Base-by-base conservation (phyloP, 2,888 invertebrate genomes). In the Stenichneumon culpator region DNA sequence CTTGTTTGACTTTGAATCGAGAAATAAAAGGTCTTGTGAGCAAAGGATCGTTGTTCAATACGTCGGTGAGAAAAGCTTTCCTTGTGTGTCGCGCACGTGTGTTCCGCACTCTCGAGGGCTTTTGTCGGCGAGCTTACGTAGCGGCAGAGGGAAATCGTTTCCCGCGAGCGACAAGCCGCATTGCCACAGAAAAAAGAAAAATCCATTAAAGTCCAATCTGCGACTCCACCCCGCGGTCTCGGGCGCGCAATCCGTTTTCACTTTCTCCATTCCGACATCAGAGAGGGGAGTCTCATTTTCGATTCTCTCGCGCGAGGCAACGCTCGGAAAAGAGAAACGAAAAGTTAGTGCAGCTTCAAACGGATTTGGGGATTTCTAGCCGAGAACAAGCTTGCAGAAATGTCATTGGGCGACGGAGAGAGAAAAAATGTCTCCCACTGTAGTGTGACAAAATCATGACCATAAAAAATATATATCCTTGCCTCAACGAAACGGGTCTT, bases 241-340 rank as follows among this genome's bases (percentile, higher is more conserved):
- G 69, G 67, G 74, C 36, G 69, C 67, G n/a, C 50, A 78, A 25
- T 28, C 39, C 36, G 60, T 52, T 50, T 74, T 22, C 69, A 60
- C 57, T 67, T 67, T 28, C 44, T 80, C 52, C 67, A 19, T 73
- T 78, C 47, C 68, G 50, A 54, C 25, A 74, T 74, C 87, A 88
- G 86, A 87, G 87, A 88, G 89, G 89, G 88, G 89, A 90, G 90
- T 90, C 90, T 90, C 89, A 88, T 89, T 90, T 90, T 89, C 86
- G 87, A 87, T 89, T 90, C 88, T 88, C 84, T 84, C 87, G 83
- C 83, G 79, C 77, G 83, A 32, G 50, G 39, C 16, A 72, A n/a
- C 22, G n/a, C 25, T 36, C 25, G 47, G 22, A 25, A 63, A 54
- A 14, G 39, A 25, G 50, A 69, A 79, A 78, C 36, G 52, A 69